phyloP scores from a whole-genome alignment of 2,888 invertebrate species.

The Scrobipalpa atriplicella region DNA sequence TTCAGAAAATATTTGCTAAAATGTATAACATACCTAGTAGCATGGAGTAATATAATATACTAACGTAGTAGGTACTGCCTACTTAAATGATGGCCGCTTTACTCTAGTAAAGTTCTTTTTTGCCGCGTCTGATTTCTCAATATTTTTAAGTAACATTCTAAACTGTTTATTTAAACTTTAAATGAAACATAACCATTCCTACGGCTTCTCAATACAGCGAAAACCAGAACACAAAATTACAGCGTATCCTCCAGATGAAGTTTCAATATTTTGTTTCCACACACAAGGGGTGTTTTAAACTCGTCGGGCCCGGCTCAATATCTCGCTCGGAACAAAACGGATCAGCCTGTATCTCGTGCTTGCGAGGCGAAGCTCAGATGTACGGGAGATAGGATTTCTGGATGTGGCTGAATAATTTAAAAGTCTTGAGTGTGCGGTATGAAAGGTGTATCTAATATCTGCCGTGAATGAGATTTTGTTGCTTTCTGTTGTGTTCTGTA shows the following conservation, averaged over 20 bases:
- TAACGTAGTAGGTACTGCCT: no score
- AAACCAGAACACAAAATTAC: no score
- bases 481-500: neutral
- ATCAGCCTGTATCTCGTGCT: constrained; percentile 62
- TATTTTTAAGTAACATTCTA: no score
- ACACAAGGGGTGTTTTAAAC: constrained; percentile 27
- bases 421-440: neutral
- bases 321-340: constrained; percentile 63
- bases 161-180: no score
- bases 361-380: constrained; percentile 41
- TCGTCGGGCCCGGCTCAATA: constrained; percentile 38
- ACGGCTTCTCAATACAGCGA: no score
- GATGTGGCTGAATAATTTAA: constrained; percentile 36
- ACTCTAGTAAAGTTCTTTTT: no score
- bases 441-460: neutral
- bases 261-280: constrained; percentile 21
- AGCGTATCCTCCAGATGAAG: constrained; percentile 14
- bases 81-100: no score
- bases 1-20: no score
- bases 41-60: no score
- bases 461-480: neutral
- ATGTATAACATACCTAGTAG: no score
- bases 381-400: constrained; percentile 44
- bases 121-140: no score
- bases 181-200: no score